Evolutionary conservation across 2,113 vertebrate species (phyloP), one percentile per base, ranked within the genome.

Genomic region (Tupaia tana): DNA sequence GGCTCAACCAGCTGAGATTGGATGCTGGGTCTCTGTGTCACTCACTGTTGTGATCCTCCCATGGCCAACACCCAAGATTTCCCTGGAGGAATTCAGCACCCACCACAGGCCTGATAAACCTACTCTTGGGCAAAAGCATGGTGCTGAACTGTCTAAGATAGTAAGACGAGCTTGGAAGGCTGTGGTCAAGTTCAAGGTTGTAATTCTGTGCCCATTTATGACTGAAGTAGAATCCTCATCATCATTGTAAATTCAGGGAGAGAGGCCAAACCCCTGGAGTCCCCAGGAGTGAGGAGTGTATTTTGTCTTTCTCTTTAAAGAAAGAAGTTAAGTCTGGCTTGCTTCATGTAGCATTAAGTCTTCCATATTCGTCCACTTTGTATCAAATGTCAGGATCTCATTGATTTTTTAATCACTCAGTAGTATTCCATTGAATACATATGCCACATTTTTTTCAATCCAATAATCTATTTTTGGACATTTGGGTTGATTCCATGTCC

Each of bases 21-120:
- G 29, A 3, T 16, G 22, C 34, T 4, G 63, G n/a, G 2, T 25
- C 80, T 27, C 27, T 6, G 81, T 18, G 9, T 56, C 1, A 3
- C 56, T 63, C 8, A 27, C 15, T n/a, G 15, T 63, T 27, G 14
- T 3, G 0, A 15, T 16, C 43, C 43, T 64, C 19, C 15, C 74
- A 43, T 6, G 1, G 43, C 15, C 4, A n/a, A 12, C 10, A n/a
- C 24, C 3, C 66, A 58, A 15, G 16, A 15, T 16, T 22, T 14
- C 16, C 22, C 59, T 20, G 25, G 29, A 86, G 43, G 43, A 54
- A 66, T 58, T 84, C 64, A 29, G 11, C 27, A 5, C 2, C 25
- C 3, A 2, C 27, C 7, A 14, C 2, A 7, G 22, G 4, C 20
- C 3, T 43, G 29, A 8, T 4, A 56, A 69, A 56, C 14, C 22